Percentiles rank a stretch among this genome's conserved stretches.
Conservation (phyloP, 2,888 invertebrate genomes). For the Mimachlamys varia region DNA sequence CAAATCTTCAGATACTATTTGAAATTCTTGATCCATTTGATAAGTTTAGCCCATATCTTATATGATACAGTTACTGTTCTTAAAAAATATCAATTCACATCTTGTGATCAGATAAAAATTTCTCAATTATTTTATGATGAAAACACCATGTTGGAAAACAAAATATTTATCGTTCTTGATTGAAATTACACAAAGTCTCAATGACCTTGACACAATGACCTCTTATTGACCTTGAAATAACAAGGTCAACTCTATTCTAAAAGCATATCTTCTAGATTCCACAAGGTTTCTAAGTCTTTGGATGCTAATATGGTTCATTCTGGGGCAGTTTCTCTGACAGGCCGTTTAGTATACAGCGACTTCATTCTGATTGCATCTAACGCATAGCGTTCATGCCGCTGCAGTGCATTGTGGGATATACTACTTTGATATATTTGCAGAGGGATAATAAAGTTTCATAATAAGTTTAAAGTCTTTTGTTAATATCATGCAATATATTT, state of each 20-base stretch:
- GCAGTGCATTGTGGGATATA: conserved; percentile 6
- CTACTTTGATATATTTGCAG: neutral
- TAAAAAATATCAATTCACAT: no score
- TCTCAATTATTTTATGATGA: no score
- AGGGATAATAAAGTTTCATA: neutral
- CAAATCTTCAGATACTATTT: neutral
- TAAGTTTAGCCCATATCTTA: neutral
- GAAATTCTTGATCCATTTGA: neutral
- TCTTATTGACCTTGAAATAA: neutral
- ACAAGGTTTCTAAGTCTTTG: no score
- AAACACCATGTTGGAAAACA: no score
- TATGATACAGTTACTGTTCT: neutral
- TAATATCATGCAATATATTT: no score
- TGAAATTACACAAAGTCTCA: neutral
- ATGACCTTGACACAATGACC: neutral
- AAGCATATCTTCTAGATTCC: no score
- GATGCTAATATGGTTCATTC: neutral
- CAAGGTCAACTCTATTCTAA: neutral
- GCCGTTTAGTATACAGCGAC: no score
- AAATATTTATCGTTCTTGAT: neutral
- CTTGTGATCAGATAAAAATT: no score
- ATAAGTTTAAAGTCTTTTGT: neutral
- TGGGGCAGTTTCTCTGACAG: neutral
- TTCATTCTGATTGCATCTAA: neutral
- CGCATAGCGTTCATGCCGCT: neutral